These are phyloP conservation scores for Urocitellus parryii DNA, from an alignment of 2,113 vertebrate genomes.

Conservation along the genomic window DNA sequence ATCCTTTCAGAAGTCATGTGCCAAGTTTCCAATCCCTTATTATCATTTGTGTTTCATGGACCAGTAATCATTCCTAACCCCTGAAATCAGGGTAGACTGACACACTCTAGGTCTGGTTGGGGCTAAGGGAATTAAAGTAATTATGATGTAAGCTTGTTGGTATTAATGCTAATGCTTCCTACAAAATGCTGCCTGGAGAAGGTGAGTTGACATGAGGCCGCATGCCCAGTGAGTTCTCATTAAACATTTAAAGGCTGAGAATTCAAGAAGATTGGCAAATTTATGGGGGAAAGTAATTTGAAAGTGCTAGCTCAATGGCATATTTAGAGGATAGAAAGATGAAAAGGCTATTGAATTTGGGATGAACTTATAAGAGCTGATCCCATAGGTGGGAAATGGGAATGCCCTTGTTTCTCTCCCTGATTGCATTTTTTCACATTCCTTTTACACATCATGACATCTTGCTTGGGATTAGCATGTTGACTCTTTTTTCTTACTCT, in stretches of 20 bases:
- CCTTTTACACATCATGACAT: background rate
- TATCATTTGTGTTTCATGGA: slow-evolving; percentile 67
- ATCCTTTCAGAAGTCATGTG: background rate
- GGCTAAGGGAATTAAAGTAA: slow-evolving; percentile 69
- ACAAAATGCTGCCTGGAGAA: slow-evolving; percentile 42
- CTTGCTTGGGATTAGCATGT: background rate
- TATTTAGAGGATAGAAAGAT: background rate
- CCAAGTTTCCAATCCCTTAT: slow-evolving; percentile 50
- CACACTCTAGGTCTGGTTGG: slow-evolving; percentile 31
- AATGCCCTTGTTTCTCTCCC: background rate
- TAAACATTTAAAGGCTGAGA: slow-evolving; percentile 31
- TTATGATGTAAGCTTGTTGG: slow-evolving; percentile 64
- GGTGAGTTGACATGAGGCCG: background rate
- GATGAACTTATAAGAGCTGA: background rate
- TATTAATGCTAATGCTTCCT: slow-evolving; percentile 57
- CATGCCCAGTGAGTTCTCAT: background rate
- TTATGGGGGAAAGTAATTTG: background rate
- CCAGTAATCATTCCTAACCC: slow-evolving; percentile 43
- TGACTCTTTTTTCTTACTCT: background rate
- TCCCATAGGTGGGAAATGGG: background rate
- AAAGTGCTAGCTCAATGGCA: slow-evolving; percentile 22
- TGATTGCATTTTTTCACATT: background rate
- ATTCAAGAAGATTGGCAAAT: slow-evolving; percentile 25
- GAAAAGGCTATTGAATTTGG: background rate
- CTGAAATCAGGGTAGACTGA: slow-evolving; percentile 56